Percentiles rank a stretch among this genome's conserved stretches.
Evolutionary conservation across 2,888 invertebrate genomes (phyloP).

Genomic region (Serrognathus titanus): DNA sequence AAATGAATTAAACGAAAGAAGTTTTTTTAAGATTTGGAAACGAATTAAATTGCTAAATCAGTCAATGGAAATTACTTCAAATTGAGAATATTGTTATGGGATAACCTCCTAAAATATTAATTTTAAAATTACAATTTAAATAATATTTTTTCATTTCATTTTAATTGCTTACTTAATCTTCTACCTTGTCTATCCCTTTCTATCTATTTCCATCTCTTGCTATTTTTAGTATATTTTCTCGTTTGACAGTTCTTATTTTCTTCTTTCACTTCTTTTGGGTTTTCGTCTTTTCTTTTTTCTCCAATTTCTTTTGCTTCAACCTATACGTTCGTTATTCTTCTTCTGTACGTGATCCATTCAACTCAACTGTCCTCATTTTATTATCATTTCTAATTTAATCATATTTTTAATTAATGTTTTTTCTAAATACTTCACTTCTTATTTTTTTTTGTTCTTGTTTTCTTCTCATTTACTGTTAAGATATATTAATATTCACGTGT

Average conservation of each 20-base stretch:
- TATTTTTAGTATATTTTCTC: not conserved
- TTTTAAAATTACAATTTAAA: no score
- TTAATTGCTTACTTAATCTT: no score
- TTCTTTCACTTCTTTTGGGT: not conserved
- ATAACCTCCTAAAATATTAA: no score
- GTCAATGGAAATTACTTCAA: no score
- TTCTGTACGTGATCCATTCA: not conserved
- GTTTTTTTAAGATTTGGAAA: no score
- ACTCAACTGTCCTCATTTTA: not conserved
- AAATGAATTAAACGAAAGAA: no score
- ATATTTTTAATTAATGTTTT: not conserved
- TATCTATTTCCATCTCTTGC: not conserved
- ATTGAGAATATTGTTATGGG: no score
- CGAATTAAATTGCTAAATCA: no score
- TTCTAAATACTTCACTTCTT: not conserved
- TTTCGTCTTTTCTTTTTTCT: not conserved
- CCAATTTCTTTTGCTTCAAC: not conserved
- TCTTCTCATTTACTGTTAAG: not conserved
- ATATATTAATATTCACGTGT: no score
- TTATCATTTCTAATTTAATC: not conserved
- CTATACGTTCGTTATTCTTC: not conserved
- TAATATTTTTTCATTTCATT: no score
- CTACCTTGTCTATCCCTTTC: not conserved
- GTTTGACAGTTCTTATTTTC: not conserved
- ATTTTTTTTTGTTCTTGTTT: not conserved